Base-by-base conservation (phyloP, 2,888 invertebrate species). In the Glyphotaelius pellucidus region DNA sequence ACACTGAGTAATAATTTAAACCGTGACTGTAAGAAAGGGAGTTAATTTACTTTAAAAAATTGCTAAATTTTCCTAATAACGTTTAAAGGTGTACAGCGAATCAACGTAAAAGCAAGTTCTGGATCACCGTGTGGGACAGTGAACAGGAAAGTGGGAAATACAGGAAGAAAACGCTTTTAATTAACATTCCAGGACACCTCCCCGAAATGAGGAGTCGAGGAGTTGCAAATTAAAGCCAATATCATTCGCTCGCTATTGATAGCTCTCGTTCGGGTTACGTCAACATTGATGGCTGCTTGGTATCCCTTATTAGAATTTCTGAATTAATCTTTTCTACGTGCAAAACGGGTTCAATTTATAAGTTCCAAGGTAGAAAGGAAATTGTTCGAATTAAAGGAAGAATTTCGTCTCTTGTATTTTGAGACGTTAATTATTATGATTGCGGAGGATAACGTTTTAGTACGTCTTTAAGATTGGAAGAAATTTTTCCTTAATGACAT, bases 151-250 rank as follows among this genome's bases (percentile, higher is more conserved):
- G 81, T 81, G 79, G 91, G 91, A 86, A 91, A 91, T 84, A 90
- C 90, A 91, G 92, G 92, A 92, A 93, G 93, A 93, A 94, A 94
- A 94, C 94, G 95, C 95, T 95, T 95, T 95, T 95, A 95, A 95
- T 95, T 95, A 95, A 95, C 95, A 95, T 95, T 95, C 95, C 95
- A 94, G 94, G 95, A 92, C 91, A 91, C 93, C 93, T 93, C 93
- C 94, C 95, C 95, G 94, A 81, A 19, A 47, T 85, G 89, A 89
- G 81, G 90, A 91, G 90, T 93, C 93, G 94, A 95, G 94, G 94
- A 94, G 95, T 94, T 95, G 95, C 95, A 95, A 95, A 95, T 95
- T 95, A 95, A 95, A 95, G 95, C 95, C 95, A 95, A 95, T 95
- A 95, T 93, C 92, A 92, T 92, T 92, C 92, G 89, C 91, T 90